phyloP scores from a whole-genome alignment of 2,113 vertebrate genomes.

The Cyanoramphus novaezelandiae region DNA sequence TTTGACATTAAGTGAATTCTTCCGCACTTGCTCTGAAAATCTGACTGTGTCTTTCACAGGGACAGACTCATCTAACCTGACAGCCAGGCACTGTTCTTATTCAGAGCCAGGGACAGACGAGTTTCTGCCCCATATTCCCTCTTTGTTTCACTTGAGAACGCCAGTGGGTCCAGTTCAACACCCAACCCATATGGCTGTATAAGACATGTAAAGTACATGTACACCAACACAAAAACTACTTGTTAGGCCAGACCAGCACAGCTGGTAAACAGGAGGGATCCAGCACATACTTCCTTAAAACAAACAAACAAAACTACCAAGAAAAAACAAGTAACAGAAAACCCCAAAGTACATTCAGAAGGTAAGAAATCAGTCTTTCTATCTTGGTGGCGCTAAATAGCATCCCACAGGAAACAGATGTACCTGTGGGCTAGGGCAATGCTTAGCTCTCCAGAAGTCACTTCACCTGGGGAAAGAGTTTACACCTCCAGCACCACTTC shows the following conservation, averaged over 20 bases:
- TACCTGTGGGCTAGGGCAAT: background rate
- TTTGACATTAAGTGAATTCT: slow-evolving; percentile 42
- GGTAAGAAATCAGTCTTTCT: background rate
- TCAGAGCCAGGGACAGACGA: background rate
- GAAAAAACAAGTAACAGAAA: background rate
- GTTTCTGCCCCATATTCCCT: background rate
- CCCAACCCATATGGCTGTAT: background rate
- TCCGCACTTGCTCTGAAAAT: background rate
- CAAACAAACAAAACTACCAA: background rate
- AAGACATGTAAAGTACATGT: background rate
- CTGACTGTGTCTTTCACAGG: background rate
- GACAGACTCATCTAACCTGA: slow-evolving; percentile 46
- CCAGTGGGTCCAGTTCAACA: background rate
- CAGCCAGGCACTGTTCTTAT: slow-evolving; percentile 52
- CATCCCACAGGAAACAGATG: background rate
- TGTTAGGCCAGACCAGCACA: background rate
- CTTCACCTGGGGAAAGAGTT: background rate
- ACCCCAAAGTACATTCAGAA: background rate
- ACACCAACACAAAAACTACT: background rate
- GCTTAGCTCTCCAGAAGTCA: background rate
- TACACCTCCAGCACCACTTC: background rate
- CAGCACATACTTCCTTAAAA: background rate
- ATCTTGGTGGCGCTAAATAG: background rate
- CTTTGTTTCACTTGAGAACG: slow-evolving; percentile 30
- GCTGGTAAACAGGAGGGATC: background rate